Evolutionary conservation across 23 tunicate species (phyloP), one percentile per base, ranked within the genome.

Genomic region (Halocynthia roretzi): DNA sequence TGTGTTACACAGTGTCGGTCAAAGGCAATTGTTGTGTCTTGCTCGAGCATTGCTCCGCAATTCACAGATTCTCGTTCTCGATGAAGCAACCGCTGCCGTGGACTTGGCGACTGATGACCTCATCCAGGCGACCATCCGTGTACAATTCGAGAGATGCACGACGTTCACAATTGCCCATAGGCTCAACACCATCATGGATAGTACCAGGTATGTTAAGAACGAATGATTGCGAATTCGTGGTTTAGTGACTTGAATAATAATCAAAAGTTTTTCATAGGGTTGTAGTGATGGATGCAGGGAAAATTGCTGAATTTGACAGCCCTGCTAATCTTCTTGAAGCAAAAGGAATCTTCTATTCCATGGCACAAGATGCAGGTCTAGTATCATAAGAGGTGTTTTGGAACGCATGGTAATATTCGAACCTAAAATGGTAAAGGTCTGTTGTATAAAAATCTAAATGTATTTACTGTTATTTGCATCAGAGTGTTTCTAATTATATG

Each of bases 41-140:
- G 91, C 86, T 8, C 83, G 97, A 5, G 97, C 97, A 14, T 62
- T 90, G 17, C 64, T 90, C 14, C 80, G 97, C 7, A 70, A 81
- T 19, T 90, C 97, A 17, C 86, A 85, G 71, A 81, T 90, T 76
- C 83, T 90, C 7, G 91, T 90, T 6, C 80, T 90, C 8, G 97
- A 90, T 71, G 97, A 90, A 85, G 97, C 97, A 10, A 90, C 97
- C 6, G 89, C 97, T 62, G 97, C 97, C 2, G 97, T 90, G 7
- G 97, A 90, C 70, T 72, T 85, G 48, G 89, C 85, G 53, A 90
- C 97, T 1, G 97, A 90, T 61, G 91, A 87, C 51, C 72, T 90
- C n/a, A 90, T 90, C 22, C 97, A 90, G 82, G 97, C 76, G 49
- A 89, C 96, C 6, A 89, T 89, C 52, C 75, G 96, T 11, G 89